Percentiles rank a stretch among this genome's conserved stretches.
These are phyloP conservation scores for Semnopithecus entellus DNA, from an alignment of 2,113 vertebrate genomes.

Conservation along the genomic window DNA sequence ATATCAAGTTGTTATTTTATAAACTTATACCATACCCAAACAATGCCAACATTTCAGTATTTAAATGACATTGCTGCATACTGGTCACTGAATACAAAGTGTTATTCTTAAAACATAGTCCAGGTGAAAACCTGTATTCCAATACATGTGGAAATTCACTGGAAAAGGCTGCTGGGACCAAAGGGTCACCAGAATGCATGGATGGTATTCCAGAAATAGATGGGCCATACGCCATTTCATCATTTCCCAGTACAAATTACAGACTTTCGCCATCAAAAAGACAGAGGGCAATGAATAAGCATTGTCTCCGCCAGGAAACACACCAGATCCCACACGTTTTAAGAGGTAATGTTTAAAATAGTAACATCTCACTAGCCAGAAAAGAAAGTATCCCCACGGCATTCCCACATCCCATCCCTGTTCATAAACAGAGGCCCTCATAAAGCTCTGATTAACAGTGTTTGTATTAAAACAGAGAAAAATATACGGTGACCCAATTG, in stretches of 20 bases:
- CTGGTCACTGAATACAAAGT: background rate
- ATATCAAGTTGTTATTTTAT: background rate
- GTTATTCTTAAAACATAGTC: background rate
- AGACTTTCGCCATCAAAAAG: background rate
- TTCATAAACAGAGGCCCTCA: background rate
- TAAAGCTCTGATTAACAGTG: conserved; percentile 18
- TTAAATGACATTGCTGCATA: background rate
- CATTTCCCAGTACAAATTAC: background rate
- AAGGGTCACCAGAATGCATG: background rate
- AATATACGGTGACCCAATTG: conserved; percentile 33
- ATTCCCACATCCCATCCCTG: background rate
- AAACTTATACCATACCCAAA: background rate
- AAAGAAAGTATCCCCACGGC: conserved; percentile 1
- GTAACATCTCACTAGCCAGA: background rate
- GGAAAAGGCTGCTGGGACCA: background rate
- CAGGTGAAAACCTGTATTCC: background rate
- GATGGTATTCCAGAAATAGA: background rate
- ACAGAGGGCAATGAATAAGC: background rate
- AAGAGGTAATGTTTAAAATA: conserved; percentile 51
- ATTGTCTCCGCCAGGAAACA: conserved; percentile 5
- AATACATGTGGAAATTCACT: background rate
- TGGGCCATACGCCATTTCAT: background rate
- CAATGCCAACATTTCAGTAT: background rate
- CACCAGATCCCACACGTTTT: conserved; percentile 31
- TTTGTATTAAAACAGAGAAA: conserved; percentile 31